phyloP scores from a whole-genome alignment of 2,888 invertebrate species.

The Ennomos erosarius region DNA sequence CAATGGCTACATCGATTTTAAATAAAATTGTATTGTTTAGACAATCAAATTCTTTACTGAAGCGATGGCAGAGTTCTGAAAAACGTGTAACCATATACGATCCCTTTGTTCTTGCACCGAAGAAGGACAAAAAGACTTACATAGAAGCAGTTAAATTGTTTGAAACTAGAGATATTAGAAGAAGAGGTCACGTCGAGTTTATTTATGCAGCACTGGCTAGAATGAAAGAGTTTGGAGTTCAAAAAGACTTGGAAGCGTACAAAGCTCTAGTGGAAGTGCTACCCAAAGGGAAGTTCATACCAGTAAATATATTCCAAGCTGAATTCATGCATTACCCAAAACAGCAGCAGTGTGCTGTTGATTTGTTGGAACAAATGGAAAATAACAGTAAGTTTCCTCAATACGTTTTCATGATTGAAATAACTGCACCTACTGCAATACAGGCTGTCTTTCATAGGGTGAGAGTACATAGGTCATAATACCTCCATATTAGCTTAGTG shows the following conservation, averaged over 20 bases:
- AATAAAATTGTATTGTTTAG: conserved; percentile 59
- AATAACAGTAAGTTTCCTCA: conserved; percentile 87
- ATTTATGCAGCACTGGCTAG: conserved; percentile 94
- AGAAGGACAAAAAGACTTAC: conserved; percentile 88
- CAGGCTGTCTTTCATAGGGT: too few relatives aligned
- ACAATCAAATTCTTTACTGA: conserved; percentile 55
- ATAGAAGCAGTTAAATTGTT: conserved; percentile 91
- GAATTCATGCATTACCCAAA: conserved; percentile 97
- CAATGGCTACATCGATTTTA: conserved; percentile 68
- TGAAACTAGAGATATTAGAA: conserved; percentile 87
- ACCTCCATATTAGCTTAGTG: too few relatives aligned
- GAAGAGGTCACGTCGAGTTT: conserved; percentile 97
- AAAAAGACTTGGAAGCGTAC: conserved; percentile 94
- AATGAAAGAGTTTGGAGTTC: conserved; percentile 95
- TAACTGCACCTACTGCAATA: too few relatives aligned
- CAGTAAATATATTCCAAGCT: conserved; percentile 92
- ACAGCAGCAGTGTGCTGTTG: conserved; percentile 97
- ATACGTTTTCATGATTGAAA: too few relatives aligned
- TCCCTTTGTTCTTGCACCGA: conserved; percentile 76
- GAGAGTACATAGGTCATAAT: too few relatives aligned
- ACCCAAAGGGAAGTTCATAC: conserved; percentile 95
- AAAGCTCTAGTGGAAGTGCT: conserved; percentile 93
- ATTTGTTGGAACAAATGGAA: conserved; percentile 97
- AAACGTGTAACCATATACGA: conserved; percentile 72
- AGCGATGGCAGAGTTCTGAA: conserved; percentile 68